These are phyloP conservation scores for Blastomussa wellsi DNA, from an alignment of 92 coral and sea anemone species.

Conservation along the genomic window DNA sequence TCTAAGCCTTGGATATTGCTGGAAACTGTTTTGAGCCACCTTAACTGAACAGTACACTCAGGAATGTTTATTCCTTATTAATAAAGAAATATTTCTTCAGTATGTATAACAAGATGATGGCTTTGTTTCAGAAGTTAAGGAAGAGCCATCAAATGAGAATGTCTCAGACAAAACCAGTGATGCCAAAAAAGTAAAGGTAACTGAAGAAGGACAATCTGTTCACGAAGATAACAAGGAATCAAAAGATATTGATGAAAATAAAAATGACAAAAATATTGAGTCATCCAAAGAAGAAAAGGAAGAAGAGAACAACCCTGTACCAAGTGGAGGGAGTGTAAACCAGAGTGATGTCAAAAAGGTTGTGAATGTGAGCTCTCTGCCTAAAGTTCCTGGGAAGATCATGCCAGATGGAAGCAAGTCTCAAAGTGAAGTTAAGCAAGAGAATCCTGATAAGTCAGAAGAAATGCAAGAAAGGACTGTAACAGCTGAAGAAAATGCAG, in stretches of 20 bases:
- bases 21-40: too few relatives aligned
- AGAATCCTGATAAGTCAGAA: not conserved
- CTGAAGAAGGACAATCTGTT: not conserved
- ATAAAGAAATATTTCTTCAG: too few relatives aligned
- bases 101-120: not conserved
- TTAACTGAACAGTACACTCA: too few relatives aligned
- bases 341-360: not conserved
- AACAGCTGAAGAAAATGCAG: not conserved
- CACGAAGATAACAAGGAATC: not conserved
- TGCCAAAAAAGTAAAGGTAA: not conserved
- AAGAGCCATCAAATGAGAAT: slow-evolving; percentile 1
- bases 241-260: not conserved
- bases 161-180: not conserved
- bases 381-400: not conserved
- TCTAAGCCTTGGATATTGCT: too few relatives aligned
- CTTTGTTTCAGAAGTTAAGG: not conserved
- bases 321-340: not conserved
- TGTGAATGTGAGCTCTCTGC: not conserved
- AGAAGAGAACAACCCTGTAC: not conserved
- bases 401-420: slow-evolving; percentile 2
- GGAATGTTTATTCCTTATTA: too few relatives aligned
- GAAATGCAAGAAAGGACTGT: not conserved
- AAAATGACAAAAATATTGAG: not conserved
- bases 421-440: slow-evolving; percentile 6
- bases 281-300: not conserved